Evolutionary conservation across 2,888 invertebrate species (phyloP).

Genomic region (Ornithoptera alexandrae): DNA sequence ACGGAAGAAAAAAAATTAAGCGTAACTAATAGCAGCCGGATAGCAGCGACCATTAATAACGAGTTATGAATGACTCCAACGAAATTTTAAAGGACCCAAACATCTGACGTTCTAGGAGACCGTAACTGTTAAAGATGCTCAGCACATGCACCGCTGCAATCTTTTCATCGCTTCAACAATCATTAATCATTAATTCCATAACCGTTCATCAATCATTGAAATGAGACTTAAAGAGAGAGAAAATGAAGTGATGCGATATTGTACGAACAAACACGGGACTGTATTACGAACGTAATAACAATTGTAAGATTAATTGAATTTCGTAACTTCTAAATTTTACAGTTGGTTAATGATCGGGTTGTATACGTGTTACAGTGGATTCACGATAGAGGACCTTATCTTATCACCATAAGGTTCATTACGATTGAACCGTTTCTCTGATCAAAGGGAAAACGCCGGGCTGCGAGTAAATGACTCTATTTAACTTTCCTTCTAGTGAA

Average conservation of each 20-base stretch:
- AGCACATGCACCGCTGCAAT: slow-evolving; percentile 61
- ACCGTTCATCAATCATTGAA: slow-evolving; percentile 70
- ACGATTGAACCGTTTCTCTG: slow-evolving; percentile 45
- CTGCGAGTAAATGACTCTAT: slow-evolving; percentile 38
- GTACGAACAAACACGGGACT: slow-evolving; percentile 65
- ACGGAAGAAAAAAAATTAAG: slow-evolving; percentile 4
- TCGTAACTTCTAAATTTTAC: slow-evolving; percentile 53
- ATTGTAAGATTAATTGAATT: slow-evolving; percentile 74
- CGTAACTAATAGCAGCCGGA: slow-evolving; percentile 27
- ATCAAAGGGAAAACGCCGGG: slow-evolving; percentile 39
- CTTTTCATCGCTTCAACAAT: slow-evolving; percentile 66
- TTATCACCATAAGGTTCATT: slow-evolving; percentile 34
- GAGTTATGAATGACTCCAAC: slow-evolving; percentile 66
- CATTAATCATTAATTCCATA: slow-evolving; percentile 69
- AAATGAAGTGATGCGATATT: slow-evolving; percentile 71
- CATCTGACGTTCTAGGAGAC: slow-evolving; percentile 56
- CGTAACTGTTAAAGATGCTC: slow-evolving; percentile 49
- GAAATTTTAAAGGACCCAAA: slow-evolving; percentile 67
- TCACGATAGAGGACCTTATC: slow-evolving; percentile 19
- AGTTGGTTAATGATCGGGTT: slow-evolving; percentile 55
- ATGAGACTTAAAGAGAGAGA: slow-evolving; percentile 79
- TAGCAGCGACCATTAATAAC: slow-evolving; percentile 62
- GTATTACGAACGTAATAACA: slow-evolving; percentile 63
- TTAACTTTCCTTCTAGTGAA: slow-evolving; percentile 45
- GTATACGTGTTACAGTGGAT: slow-evolving; percentile 31